Conservation (phyloP, 2,888 invertebrate species). For the Arge pagana region DNA sequence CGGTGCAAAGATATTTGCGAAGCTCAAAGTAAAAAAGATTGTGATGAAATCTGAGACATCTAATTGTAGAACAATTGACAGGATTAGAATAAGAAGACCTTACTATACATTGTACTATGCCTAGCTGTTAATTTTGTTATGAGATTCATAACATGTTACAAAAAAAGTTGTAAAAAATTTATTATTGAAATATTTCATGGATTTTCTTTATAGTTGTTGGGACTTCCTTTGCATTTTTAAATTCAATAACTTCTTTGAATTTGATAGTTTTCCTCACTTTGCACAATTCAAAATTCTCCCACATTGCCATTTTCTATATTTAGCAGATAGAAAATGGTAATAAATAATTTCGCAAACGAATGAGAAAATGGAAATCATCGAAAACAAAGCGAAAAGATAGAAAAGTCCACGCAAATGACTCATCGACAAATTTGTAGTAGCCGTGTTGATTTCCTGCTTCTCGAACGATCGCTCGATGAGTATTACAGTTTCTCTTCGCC, state of each 20-base stretch:
- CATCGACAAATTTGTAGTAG: not conserved
- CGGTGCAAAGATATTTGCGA: too few species aligned
- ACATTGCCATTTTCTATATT: too few species aligned
- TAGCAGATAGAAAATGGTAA: not conserved
- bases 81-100: slow-evolving; percentile 4
- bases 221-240: not conserved
- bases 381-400: not conserved
- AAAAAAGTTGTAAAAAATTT: slow-evolving; percentile 14
- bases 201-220: not conserved
- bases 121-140: slow-evolving; percentile 16
- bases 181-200: not conserved
- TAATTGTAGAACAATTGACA: slow-evolving; percentile 21
- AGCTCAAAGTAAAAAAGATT: slow-evolving; percentile 1
- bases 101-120: slow-evolving; percentile 1
- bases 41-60: slow-evolving; percentile 21
- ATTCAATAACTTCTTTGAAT: not conserved
- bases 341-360: slow-evolving; percentile 2
- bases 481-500: not conserved
- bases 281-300: not conserved
- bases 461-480: too few species aligned
- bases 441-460: too few species aligned
- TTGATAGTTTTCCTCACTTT: not conserved
- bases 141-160: slow-evolving; percentile 4
- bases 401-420: not conserved
- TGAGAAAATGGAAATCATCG: not conserved